A percentile compares a stretch with the other conserved stretches of the same genome.
Evolutionary conservation across 2,797 vertebrate species (phyloP).

Genomic region (Schizopygopsis pylzovi): DNA sequence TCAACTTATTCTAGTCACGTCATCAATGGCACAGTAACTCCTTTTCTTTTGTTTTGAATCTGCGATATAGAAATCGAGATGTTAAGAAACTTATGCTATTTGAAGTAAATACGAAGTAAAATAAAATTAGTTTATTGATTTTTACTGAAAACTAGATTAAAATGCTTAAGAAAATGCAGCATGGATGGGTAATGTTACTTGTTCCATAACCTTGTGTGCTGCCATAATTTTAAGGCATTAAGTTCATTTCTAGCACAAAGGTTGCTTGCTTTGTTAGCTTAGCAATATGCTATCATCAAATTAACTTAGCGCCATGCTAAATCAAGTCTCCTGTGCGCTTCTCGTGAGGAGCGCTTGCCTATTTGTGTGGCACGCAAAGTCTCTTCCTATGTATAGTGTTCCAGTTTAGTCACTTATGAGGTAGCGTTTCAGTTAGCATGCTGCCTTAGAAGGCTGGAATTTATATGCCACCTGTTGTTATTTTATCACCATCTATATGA

Average conservation of each 20-base stretch:
- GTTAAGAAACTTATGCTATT: not conserved
- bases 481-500: not conserved
- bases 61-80: not conserved
- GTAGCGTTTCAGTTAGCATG: not conserved
- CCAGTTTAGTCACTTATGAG: not conserved
- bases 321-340: not conserved
- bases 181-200: not conserved
- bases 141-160: not conserved
- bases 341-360: not conserved
- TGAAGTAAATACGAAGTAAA: not conserved
- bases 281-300: not conserved
- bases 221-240: not conserved
- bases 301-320: not conserved
- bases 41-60: conserved; percentile 50
- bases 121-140: not conserved
- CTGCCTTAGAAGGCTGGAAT: conserved; percentile 10
- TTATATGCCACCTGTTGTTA: conserved; percentile 16
- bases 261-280: not conserved
- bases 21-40: conserved; percentile 68
- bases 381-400: conserved; percentile 3
- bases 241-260: not conserved
- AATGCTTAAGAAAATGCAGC: not conserved
- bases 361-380: too few species aligned
- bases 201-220: conserved; percentile 20
- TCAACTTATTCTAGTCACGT: conserved; percentile 57